These are phyloP conservation scores for Synergus laeviventris DNA, from an alignment of 2,888 invertebrate species.

Conservation along the genomic window DNA sequence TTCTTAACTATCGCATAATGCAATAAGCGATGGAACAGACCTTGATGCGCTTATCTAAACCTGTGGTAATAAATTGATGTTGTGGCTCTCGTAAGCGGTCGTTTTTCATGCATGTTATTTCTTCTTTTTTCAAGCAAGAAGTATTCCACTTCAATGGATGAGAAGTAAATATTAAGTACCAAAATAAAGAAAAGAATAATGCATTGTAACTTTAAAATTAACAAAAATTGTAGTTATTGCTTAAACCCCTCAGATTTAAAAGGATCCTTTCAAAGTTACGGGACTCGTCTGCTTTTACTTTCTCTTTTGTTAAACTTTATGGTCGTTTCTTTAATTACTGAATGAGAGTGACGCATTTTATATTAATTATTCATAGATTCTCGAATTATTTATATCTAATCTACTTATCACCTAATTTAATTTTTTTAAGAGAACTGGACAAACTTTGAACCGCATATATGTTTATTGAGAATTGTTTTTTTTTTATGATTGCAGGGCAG, in stretches of 20 bases:
- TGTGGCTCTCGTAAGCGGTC: constrained; percentile 30
- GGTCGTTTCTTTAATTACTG: not conserved
- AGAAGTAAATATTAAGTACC: not conserved
- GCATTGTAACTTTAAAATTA: not conserved
- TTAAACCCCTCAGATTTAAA: not conserved
- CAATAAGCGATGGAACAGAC: constrained; percentile 36
- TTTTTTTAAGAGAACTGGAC: not conserved
- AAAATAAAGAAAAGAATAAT: not conserved
- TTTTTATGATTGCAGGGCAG: constrained; percentile 64
- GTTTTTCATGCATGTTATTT: constrained; percentile 29
- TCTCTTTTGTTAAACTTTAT: not conserved
- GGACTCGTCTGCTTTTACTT: not conserved
- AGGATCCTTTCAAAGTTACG: not conserved
- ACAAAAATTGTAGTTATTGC: not conserved
- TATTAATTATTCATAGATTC: too few relatives aligned
- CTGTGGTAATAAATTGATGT: constrained; percentile 36
- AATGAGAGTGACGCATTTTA: not conserved
- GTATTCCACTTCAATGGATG: constrained; percentile 8
- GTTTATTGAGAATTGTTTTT: not conserved
- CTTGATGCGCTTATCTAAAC: constrained; percentile 39
- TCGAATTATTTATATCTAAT: not conserved
- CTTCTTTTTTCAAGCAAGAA: constrained; percentile 24
- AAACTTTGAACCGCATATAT: not conserved
- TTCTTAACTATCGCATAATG: constrained; percentile 35
- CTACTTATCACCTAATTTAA: not conserved